These are phyloP conservation scores for Cantharis flavilabris DNA, from an alignment of 2,888 invertebrate species.

Conservation along the genomic window DNA sequence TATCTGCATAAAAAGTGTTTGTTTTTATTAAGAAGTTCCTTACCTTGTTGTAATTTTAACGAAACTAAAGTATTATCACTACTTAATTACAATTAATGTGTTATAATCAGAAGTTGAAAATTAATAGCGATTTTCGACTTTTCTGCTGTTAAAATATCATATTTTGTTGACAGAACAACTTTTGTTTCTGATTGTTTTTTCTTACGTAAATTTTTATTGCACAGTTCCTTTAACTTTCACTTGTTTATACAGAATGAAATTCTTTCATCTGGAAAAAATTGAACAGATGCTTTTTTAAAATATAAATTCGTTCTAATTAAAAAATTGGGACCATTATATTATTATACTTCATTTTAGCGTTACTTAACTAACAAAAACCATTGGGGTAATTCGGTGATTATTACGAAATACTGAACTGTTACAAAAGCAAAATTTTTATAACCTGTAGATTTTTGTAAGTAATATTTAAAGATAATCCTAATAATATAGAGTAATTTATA, in stretches of 20 bases:
- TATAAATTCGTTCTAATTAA: not conserved
- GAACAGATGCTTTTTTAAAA: not conserved
- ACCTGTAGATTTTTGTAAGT: constrained; percentile 18
- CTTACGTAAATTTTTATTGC: not conserved
- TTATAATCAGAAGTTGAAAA: not conserved
- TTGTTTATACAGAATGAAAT: not conserved
- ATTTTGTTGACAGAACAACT: not conserved
- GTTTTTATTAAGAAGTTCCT: not conserved
- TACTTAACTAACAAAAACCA: not conserved
- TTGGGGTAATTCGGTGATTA: not conserved
- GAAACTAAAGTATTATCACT: not conserved
- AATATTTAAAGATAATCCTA: not conserved
- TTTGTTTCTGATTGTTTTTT: not conserved
- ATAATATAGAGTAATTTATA: not conserved
- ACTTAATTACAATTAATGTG: not conserved
- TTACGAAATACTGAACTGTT: constrained; percentile 26
- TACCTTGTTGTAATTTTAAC: not conserved
- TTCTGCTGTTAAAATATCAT: not conserved
- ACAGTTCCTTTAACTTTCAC: not conserved
- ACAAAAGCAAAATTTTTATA: constrained; percentile 12
- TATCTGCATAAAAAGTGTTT: not conserved
- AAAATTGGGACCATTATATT: not conserved
- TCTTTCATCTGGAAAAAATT: not conserved
- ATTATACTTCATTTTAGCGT: not conserved
- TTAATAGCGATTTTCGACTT: not conserved